Evolutionary conservation across 2,113 vertebrate species (phyloP).

Genomic region (Scolopax mira): DNA sequence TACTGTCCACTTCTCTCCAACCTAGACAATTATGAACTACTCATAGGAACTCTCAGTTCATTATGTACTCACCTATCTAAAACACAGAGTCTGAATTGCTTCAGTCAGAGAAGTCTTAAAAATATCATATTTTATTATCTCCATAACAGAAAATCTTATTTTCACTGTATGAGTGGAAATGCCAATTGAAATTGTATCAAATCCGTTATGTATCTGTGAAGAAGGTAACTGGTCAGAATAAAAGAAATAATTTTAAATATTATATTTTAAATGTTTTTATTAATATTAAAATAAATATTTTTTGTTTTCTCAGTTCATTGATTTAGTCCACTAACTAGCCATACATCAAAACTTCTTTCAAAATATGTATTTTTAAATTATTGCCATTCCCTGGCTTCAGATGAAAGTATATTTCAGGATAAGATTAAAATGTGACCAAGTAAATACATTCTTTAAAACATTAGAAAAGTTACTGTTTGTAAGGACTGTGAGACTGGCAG

Average conservation of each 20-base stretch:
- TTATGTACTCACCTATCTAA: conserved; percentile 36
- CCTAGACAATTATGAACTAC: background rate
- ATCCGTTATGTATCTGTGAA: conserved; percentile 8
- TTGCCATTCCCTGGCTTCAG: background rate
- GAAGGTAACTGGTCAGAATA: background rate
- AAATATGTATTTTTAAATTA: background rate
- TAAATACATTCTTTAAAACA: background rate
- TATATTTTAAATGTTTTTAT: too few relatives aligned
- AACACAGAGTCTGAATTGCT: background rate
- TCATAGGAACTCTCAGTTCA: conserved; percentile 27
- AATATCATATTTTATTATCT: conserved; percentile 35
- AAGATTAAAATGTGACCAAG: background rate
- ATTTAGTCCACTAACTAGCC: background rate
- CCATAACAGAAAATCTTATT: conserved; percentile 25
- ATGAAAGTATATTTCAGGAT: background rate
- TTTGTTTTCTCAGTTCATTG: background rate
- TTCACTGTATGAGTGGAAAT: background rate
- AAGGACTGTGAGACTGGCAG: background rate
- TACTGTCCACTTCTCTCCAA: background rate
- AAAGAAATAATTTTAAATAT: background rate
- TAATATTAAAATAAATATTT: background rate
- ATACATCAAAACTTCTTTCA: background rate
- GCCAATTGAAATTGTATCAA: background rate
- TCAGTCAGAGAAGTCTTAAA: conserved; percentile 4
- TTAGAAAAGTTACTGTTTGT: background rate